Evolutionary conservation across 2,113 vertebrate species (phyloP).

Genomic region (Barbus barbus): DNA sequence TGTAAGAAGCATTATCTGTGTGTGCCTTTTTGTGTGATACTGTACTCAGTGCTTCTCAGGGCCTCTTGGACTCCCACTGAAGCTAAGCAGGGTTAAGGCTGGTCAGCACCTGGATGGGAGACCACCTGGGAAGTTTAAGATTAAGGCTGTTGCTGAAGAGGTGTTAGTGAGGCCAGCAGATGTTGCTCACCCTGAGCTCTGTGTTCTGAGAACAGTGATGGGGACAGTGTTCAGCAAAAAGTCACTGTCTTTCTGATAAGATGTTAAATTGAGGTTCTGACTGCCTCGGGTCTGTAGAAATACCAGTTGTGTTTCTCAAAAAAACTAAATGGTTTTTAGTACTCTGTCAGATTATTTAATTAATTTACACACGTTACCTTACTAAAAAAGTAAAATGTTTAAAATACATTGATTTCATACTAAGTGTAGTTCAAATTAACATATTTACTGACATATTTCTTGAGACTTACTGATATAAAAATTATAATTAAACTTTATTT

Average conservation of each 20-base stretch:
- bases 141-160: not conserved
- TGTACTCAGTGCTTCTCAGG: not conserved
- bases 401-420: too few species aligned
- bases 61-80: not conserved
- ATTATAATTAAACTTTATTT: too few species aligned
- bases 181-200: not conserved
- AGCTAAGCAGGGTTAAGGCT: not conserved
- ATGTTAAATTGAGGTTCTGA: not conserved
- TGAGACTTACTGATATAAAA: too few species aligned
- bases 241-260: not conserved
- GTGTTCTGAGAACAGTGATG: not conserved
- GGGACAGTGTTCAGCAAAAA: not conserved
- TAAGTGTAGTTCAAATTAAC: too few species aligned
- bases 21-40: not conserved
- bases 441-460: too few species aligned
- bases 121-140: not conserved
- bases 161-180: not conserved
- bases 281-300: not conserved
- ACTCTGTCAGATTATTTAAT: too few species aligned
- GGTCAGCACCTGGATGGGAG: constrained; percentile 1
- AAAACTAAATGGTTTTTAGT: not conserved
- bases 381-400: too few species aligned
- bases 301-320: not conserved
- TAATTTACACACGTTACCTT: too few species aligned
- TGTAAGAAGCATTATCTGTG: not conserved